These are phyloP conservation scores for Brachyistius frenatus DNA, from an alignment of 2,113 vertebrate species.

Conservation along the genomic window DNA sequence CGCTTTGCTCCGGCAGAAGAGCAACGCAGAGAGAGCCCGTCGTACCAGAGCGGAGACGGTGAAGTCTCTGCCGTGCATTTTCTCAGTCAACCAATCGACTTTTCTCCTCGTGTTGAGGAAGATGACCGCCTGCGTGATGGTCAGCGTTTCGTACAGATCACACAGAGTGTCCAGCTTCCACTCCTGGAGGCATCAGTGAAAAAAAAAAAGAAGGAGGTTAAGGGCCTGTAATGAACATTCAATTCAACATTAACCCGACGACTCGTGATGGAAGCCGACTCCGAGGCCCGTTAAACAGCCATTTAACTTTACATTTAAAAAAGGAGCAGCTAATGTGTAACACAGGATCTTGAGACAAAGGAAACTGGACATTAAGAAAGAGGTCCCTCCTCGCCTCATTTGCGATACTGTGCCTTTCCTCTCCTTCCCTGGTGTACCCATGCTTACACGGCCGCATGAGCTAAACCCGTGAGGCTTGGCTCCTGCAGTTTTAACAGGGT, in stretches of 20 bases:
- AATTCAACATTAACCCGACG: not conserved
- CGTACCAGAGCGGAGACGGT: constrained; percentile 97
- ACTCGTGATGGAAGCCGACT: too few species aligned
- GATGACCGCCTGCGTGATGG: constrained; percentile 98
- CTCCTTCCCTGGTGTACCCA: constrained; percentile 83
- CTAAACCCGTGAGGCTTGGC: constrained; percentile 63
- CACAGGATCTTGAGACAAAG: constrained; percentile 81
- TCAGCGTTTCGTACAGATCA: constrained; percentile 97
- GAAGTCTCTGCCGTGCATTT: constrained; percentile 98
- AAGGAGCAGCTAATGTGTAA: constrained; percentile 51
- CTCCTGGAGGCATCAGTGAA: constrained; percentile 83
- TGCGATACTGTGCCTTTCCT: constrained; percentile 75
- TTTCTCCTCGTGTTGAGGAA: constrained; percentile 99
- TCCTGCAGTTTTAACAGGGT: constrained; percentile 82
- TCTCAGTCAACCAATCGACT: constrained; percentile 99
- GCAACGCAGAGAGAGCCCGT: not conserved
- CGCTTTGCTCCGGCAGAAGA: too few species aligned
- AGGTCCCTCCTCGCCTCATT: constrained; percentile 81
- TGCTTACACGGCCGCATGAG: constrained; percentile 81
- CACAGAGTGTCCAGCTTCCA: constrained; percentile 99
- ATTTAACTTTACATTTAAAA: not conserved
- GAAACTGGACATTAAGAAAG: constrained; percentile 87
- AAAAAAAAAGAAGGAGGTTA: not conserved
- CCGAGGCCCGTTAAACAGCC: not conserved
- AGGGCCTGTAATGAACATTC: not conserved